These are phyloP conservation scores for Lytechinus pictus DNA, from an alignment of 35 echinoderm and acorn worm species.

Conservation along the genomic window DNA sequence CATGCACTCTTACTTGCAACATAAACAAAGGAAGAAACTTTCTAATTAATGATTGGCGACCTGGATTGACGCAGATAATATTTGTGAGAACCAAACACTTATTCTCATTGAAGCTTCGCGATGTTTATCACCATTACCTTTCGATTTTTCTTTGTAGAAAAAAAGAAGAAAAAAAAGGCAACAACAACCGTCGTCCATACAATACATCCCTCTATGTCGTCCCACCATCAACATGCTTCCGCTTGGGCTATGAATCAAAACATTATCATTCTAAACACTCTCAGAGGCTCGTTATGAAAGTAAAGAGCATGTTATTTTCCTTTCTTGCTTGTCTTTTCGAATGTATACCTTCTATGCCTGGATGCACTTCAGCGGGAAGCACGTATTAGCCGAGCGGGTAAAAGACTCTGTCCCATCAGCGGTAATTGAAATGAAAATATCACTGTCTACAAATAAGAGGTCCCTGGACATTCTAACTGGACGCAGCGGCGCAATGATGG, in stretches of 20 bases:
- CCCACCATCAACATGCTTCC: neutral
- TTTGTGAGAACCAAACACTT: too few species aligned
- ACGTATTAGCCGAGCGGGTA: neutral
- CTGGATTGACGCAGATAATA: too few species aligned
- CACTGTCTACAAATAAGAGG: neutral
- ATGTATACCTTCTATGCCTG: neutral
- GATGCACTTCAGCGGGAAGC: neutral
- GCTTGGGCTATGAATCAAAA: neutral
- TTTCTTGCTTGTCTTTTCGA: neutral
- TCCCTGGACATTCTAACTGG: neutral
- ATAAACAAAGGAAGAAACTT: too few species aligned
- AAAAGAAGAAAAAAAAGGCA: too few species aligned
- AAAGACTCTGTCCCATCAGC: neutral
- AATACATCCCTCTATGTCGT: neutral
- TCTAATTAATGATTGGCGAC: too few species aligned
- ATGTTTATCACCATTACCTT: too few species aligned
- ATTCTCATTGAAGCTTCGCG: too few species aligned
- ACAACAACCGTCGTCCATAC: too few species aligned
- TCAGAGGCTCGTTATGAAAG: neutral
- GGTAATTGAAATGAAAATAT: slow-evolving; percentile 14
- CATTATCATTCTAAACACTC: neutral
- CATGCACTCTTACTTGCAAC: too few species aligned
- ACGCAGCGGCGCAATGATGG: neutral
- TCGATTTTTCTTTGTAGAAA: too few species aligned
- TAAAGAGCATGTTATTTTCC: neutral